Base-by-base conservation (phyloP, 2,797 vertebrate genomes). In the Microhierax caerulescens region DNA sequence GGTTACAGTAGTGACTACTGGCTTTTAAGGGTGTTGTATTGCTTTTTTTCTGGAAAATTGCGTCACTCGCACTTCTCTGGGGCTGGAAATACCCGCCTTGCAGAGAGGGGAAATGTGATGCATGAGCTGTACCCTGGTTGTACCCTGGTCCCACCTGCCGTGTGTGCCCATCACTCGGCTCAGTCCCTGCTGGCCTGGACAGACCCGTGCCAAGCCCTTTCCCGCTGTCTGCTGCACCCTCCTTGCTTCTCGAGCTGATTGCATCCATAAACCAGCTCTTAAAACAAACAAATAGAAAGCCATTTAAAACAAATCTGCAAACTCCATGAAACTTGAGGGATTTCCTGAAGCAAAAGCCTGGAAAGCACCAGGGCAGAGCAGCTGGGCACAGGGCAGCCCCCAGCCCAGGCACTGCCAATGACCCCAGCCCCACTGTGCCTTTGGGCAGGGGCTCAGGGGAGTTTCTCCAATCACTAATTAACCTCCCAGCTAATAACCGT, bases 101-200 rank as follows among this genome's bases (percentile, higher is more conserved):
- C 21, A 34, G 50, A 56, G 37, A 70, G 57, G 60, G 51, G 73
- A 22, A 23, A 18, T 11, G 8, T 0, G 2, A 6, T 15, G 25
- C 0, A 0, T 2, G 43, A 59, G 19, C 2, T n/a, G 1, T 64
- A 18, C 2, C 17, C 53, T 2, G 3, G 54, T 10, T 6, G 37
- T 39, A 18, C 2, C 17, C 53, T 2, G 3, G 54, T 10, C 19
- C 51, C 5, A 1, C 9, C 70, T 59, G 56, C 36, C n/a, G 0
- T 0, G 0, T 19, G 65, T 70, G 76, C 70, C 73, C 50, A 11
- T 36, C 4, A 5, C 50, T 32, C 24, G 14, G 77, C 69, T 51
- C 53, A 30, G 89, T 53, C 61, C 10, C 20, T 54, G 11, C 39
- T 34, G 56, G 14, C 28, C 2, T 0, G 48, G 23, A 36, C 74